Evolutionary conservation across 2,113 vertebrate genomes (phyloP).

Genomic region (Dunckerocampus dactyliophorus): DNA sequence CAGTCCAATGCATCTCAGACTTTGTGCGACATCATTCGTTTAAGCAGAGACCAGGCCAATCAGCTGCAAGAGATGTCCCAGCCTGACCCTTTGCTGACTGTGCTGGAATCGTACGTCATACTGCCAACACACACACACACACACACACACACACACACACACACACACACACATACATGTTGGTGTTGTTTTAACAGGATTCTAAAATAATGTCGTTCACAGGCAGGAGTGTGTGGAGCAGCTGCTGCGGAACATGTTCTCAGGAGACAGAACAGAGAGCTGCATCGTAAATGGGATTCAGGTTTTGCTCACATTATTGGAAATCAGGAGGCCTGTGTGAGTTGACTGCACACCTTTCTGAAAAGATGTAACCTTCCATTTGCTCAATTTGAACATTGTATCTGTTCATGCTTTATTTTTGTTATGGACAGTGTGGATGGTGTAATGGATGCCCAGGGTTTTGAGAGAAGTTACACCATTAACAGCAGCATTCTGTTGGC

Average conservation of each 20-base stretch:
- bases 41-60: conserved; percentile 91
- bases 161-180: background rate
- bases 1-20: conserved; percentile 96
- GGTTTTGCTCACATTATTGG: conserved; percentile 87
- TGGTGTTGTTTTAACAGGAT: background rate
- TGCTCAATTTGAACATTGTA: background rate
- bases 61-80: conserved; percentile 84
- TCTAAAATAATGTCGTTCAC: background rate
- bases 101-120: conserved; percentile 87
- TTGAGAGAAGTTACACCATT: conserved; percentile 78
- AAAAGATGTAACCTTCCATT: background rate
- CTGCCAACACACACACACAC: background rate
- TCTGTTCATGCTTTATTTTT: background rate
- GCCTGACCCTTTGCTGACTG: conserved; percentile 85
- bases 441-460: conserved; percentile 72
- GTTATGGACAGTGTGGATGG: conserved; percentile 64
- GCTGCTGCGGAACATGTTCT: conserved; percentile 92
- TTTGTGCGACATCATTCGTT: conserved; percentile 88
- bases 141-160: too few relatives aligned
- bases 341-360: conserved; percentile 28
- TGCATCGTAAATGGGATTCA: conserved; percentile 92
- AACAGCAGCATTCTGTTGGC: conserved; percentile 84
- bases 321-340: conserved; percentile 88
- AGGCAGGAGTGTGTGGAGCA: conserved; percentile 92
- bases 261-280: conserved; percentile 79